A percentile compares a stretch with the other conserved stretches of the same genome.
phyloP scores from a whole-genome alignment of 1,140 invertebrate genomes.

The Cydia splendana region DNA sequence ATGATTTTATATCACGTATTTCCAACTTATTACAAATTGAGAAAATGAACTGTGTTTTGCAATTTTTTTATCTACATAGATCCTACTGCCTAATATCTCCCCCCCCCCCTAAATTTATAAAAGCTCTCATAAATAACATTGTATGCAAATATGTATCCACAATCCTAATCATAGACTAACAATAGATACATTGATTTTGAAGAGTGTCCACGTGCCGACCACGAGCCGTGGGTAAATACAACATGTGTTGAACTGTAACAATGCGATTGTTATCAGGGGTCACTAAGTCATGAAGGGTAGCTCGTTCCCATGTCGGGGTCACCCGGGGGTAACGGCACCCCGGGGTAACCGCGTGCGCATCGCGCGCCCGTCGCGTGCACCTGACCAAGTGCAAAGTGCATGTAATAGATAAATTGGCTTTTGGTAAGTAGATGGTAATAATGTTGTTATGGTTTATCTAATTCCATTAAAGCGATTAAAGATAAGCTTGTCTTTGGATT shows the following conservation, averaged over 20 bases:
- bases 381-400: conserved; percentile 28
- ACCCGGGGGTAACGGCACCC: conserved; percentile 47
- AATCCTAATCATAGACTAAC: conserved; percentile 22
- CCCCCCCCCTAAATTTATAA: background rate
- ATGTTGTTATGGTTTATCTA: background rate
- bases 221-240: conserved; percentile 58
- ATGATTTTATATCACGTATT: too few species aligned
- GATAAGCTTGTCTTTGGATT: conserved; percentile 34
- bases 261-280: conserved; percentile 68
- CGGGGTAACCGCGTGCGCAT: conserved; percentile 42
- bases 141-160: conserved; percentile 22
- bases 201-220: conserved; percentile 58
- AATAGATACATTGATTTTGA: conserved; percentile 33
- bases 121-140: background rate
- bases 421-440: conserved; percentile 12
- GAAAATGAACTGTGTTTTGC: background rate
- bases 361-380: conserved; percentile 50
- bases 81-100: background rate
- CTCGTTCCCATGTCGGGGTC: conserved; percentile 24
- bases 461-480: background rate
- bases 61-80: background rate
- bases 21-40: too few species aligned
- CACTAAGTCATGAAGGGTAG: conserved; percentile 54
- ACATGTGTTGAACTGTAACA: conserved; percentile 59
- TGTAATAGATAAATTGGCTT: conserved; percentile 15